Evolutionary conservation across 2,888 invertebrate genomes (phyloP), one percentile per base, ranked within the genome.

Genomic region (Acleris literana): DNA sequence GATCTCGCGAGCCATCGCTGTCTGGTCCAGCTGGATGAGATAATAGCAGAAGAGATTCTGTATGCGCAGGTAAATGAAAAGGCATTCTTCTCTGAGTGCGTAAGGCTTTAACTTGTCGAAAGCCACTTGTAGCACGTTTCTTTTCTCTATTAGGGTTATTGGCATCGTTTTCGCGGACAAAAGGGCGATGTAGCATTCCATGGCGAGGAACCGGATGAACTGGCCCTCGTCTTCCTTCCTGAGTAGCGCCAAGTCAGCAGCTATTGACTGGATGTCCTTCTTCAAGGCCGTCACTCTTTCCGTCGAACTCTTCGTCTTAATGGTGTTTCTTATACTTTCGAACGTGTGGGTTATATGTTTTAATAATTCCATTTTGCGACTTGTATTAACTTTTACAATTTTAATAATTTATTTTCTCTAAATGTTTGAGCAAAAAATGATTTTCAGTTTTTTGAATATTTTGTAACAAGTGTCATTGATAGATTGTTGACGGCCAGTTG

Each of bases 1-100:
- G 48, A 94, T 84, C 9, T 90, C 87, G 68, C 85, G 87, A 1
- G 94, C 93, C 17, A 82, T 73, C n/a, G 80, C 81, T 6, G 86
- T 83, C 59, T 94, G 88, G 33, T 93, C 93, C 57, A 93, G 77
- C 74, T 94, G 94, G 1, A 94, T 93, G 3, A 94, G 79, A 66
- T 93, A 90, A 76, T 93, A 94, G 63, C 94, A 93, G 58, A 94
- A 82, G 69, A 94, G 92, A 75, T 94, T 94, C 65, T 94, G 92
- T 48, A 94, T 87, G 75, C 94, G 87, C 58, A 94, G 83, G 49
- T 93, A 84, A 65, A 94, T 87, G 75, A 94, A 94, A 2, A 91
- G 81, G 65, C 89, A 89, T 75, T 92, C 92, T 13, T 85, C 83
- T 49, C 83, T 76, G 1, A 87, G 72, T 0, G 84, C 84, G 62